Percentiles rank a stretch among this genome's conserved stretches.
Conservation (phyloP, 2,797 vertebrate genomes). For the Takifugu rubripes region DNA sequence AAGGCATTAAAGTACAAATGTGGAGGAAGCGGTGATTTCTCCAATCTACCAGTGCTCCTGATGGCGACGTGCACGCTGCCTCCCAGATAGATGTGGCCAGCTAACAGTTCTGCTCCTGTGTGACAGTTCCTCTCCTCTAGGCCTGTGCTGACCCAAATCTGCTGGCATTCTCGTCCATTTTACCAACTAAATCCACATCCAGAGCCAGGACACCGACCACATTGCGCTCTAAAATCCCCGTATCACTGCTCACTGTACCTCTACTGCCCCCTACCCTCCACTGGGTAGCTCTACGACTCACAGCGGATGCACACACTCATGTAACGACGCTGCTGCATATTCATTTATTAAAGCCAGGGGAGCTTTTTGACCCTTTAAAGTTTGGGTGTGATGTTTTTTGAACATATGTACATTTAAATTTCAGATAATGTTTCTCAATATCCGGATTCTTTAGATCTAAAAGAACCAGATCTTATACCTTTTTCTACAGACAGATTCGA, state of each 20-base stretch:
- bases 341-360: not conserved
- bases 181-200: conserved; percentile 25
- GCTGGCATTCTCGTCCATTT: conserved; percentile 14
- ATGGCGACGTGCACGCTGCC: conserved; percentile 46
- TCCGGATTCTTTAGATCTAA: too few species aligned
- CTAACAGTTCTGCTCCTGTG: conserved; percentile 43
- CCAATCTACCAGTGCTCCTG: conserved; percentile 23
- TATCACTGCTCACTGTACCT: conserved; percentile 23
- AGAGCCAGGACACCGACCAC: conserved; percentile 10
- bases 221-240: conserved; percentile 19
- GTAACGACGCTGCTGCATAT: not conserved
- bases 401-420: too few species aligned
- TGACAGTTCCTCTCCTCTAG: conserved; percentile 60
- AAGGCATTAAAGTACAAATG: not conserved
- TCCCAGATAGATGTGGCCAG: conserved; percentile 49
- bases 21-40: not conserved
- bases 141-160: conserved; percentile 68
- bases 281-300: conserved; percentile 6
- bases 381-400: too few species aligned
- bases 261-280: conserved; percentile 61
- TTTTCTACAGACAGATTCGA: too few species aligned
- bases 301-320: not conserved
- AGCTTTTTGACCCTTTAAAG: too few species aligned
- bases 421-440: too few species aligned
- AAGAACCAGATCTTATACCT: too few species aligned